phyloP scores from a whole-genome alignment of 2,888 invertebrate genomes.

The Cerastis leucographa region DNA sequence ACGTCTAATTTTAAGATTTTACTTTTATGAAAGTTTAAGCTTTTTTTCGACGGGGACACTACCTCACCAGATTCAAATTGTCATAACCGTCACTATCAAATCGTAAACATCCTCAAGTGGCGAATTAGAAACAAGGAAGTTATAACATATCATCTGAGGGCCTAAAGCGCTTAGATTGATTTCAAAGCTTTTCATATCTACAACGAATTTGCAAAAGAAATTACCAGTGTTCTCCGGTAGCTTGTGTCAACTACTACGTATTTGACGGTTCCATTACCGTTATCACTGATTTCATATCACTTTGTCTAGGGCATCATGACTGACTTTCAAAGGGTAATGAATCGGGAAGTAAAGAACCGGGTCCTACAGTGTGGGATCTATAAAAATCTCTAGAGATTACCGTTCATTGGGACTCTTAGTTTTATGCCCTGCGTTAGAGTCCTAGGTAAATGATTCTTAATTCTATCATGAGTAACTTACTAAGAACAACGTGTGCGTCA shows the following conservation, averaged over 20 bases:
- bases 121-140: background rate
- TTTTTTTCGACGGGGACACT: background rate
- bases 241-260: background rate
- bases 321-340: background rate
- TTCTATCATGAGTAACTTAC: constrained; percentile 68
- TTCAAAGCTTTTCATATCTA: background rate
- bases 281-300: background rate
- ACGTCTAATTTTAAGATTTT: background rate
- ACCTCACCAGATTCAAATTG: background rate
- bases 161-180: background rate
- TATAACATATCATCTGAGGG: background rate
- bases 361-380: background rate
- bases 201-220: background rate
- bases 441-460: too few relatives aligned
- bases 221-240: background rate
- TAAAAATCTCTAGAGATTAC: background rate
- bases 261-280: background rate
- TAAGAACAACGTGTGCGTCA: constrained; percentile 68
- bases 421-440: background rate
- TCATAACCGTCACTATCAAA: too few relatives aligned
- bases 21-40: background rate
- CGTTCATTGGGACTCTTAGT: background rate
- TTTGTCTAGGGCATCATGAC: background rate
- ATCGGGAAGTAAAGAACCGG: background rate
- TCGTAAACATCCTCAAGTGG: background rate